A percentile compares a stretch with the other conserved stretches of the same genome.
phyloP scores from a whole-genome alignment of 2,797 vertebrate species.

The Botia almorhae region DNA sequence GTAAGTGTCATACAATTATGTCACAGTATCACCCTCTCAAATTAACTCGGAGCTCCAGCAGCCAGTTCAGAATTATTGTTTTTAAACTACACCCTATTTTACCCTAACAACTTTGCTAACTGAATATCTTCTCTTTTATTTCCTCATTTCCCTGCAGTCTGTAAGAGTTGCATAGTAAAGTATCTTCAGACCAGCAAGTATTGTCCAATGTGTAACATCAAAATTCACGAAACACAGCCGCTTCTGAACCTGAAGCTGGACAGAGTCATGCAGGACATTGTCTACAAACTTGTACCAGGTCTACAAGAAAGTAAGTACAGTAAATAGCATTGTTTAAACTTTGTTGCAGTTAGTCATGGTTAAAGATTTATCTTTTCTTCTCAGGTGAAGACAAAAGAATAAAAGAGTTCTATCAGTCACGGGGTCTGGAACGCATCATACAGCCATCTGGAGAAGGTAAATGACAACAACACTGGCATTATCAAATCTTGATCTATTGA shows the following conservation, averaged over 20 bases:
- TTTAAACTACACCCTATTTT: no score
- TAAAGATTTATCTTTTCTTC: neutral
- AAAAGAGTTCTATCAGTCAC: slow-evolving; percentile 96
- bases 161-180: slow-evolving; percentile 98
- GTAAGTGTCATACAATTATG: slow-evolving; percentile 77
- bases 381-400: slow-evolving; percentile 95
- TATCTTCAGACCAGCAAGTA: slow-evolving; percentile 99
- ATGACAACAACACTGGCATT: slow-evolving; percentile 6
- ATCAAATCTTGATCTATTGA: neutral
- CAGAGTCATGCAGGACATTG: slow-evolving; percentile 98
- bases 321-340: neutral
- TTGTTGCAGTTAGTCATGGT: neutral
- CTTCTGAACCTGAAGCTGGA: slow-evolving; percentile 97
- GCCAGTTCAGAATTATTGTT: no score
- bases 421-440: slow-evolving; percentile 90
- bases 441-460: slow-evolving; percentile 88
- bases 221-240: slow-evolving; percentile 98
- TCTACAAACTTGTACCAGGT: slow-evolving; percentile 96
- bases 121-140: neutral
- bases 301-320: slow-evolving; percentile 91
- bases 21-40: neutral
- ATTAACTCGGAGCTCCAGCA: neutral
- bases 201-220: slow-evolving; percentile 99
- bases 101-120: no score
- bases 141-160: slow-evolving; percentile 76